Base-by-base conservation (phyloP, 2,888 invertebrate genomes). In the Lagria hirta region DNA sequence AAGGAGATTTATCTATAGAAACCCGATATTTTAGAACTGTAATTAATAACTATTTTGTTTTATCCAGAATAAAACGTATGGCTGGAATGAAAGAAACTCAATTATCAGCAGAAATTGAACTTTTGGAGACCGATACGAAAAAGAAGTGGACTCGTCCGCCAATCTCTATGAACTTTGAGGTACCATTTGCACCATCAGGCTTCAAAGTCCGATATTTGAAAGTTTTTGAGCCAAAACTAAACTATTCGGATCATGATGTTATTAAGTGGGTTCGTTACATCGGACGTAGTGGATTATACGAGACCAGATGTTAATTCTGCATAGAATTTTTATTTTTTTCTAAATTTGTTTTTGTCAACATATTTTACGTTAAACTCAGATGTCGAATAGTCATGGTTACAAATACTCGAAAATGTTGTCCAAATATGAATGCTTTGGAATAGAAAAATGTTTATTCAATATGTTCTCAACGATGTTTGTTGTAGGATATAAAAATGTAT, bases 261-360 rank as follows among this genome's bases (percentile, higher is more conserved):
- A 98, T 99, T 69, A 99, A 99, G 84, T 99, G 99, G 99, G 99
- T 99, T 54, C 83, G 99, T 16, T 99, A 99, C 75, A 99, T 99
- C 66, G 99, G 99, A 27, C 86, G 97, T 65, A 98, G 97, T 69
- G 99, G 99, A 42, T 83, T 99, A 26, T 99, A 99, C 71, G 99
- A 99, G 78, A 99, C 99, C 21, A 80, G 99, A 74, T 99, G 99
- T 79, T 99, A 36, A 8, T 20, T 20, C 20, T 6, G 20, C 7
- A 6, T 20, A 7, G 5, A 7, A 5, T n/a, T 20, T 20, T 20
- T 20, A 5, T 20, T 20, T 20, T 6, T 20, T 6, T 20, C 20
- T n/a, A n/a, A n/a, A n/a, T n/a, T n/a, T n/a, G n/a, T n/a, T n/a
- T n/a, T n/a, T n/a, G n/a, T n/a, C n/a, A n/a, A n/a, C n/a, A n/a